phyloP scores from a whole-genome alignment of 2,888 invertebrate genomes.

The Spicauda simplicius region DNA sequence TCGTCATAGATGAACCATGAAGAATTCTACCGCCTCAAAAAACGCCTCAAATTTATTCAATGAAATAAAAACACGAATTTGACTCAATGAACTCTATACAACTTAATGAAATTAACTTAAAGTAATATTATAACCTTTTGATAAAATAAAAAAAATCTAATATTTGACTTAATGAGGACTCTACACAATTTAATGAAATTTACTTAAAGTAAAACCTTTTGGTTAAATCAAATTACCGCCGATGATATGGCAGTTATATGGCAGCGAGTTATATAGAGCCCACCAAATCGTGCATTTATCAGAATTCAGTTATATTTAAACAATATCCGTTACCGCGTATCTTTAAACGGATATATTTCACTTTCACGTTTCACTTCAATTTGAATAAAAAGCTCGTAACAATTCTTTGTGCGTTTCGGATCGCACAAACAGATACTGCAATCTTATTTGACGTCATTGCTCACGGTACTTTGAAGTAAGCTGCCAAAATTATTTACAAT shows the following conservation, averaged over 20 bases:
- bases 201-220: too few species aligned
- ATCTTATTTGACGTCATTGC: slow-evolving; percentile 8
- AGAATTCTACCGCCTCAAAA: too few species aligned
- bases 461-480: neutral
- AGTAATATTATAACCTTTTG: too few species aligned
- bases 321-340: slow-evolving; percentile 26
- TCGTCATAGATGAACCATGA: too few species aligned
- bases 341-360: slow-evolving; percentile 51
- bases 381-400: slow-evolving; percentile 65
- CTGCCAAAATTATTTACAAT: neutral
- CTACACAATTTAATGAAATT: too few species aligned
- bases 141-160: too few species aligned
- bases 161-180: too few species aligned
- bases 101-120: too few species aligned
- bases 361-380: slow-evolving; percentile 64
- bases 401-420: slow-evolving; percentile 55
- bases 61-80: too few species aligned
- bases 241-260: neutral
- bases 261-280: neutral
- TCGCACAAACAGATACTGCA: slow-evolving; percentile 49
- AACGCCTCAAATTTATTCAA: too few species aligned
- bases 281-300: slow-evolving; percentile 5
- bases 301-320: neutral
- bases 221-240: neutral
- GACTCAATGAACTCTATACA: too few species aligned